Evolutionary conservation across 92 coral and sea anemone species (phyloP).

Genomic region (Virgularia gustaviana): DNA sequence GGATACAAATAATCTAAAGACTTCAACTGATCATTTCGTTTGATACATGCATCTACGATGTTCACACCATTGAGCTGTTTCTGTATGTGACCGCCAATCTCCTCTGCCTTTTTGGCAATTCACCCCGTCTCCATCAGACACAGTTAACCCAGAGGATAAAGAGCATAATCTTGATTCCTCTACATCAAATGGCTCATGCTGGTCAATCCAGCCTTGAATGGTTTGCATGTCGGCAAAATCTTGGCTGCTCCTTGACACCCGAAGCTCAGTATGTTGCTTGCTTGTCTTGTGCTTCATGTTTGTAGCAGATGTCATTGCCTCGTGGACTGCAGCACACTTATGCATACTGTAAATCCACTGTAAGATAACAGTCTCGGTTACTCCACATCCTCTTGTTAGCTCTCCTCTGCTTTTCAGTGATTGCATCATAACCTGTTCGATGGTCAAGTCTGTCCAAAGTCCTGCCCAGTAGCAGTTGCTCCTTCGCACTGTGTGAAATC

Average conservation of each 20-base stretch:
- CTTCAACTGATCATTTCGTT: conserved; percentile 22
- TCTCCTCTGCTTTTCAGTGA: conserved; percentile 46
- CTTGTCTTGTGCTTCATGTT: conserved; percentile 26
- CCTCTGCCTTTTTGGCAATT: conserved; percentile 23
- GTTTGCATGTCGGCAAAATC: conserved; percentile 32
- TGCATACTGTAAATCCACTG: conserved; percentile 38
- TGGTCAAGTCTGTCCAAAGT: conserved; percentile 41
- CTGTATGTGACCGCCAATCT: conserved; percentile 26
- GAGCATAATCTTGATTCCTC: conserved; percentile 9
- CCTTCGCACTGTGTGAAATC: conserved; percentile 35
- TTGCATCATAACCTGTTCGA: conserved; percentile 48
- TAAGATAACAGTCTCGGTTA: conserved; percentile 27
- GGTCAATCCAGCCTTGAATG: conserved; percentile 10
- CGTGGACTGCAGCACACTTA: conserved; percentile 35
- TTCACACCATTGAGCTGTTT: conserved; percentile 3
- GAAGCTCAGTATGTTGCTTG: conserved; percentile 23
- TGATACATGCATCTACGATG: conserved; percentile 18
- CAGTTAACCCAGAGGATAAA: conserved; percentile 21
- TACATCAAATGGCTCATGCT: conserved; percentile 28
- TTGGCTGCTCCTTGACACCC: conserved; percentile 15
- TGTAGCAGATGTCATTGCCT: conserved; percentile 29
- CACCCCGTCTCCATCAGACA: conserved; percentile 20
- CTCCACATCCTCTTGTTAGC: conserved; percentile 49
- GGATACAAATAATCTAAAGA: conserved; percentile 19
- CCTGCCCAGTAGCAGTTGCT: conserved; percentile 55